Conservation (phyloP, 2,888 invertebrate species). For the Agapetus fuscipes region DNA sequence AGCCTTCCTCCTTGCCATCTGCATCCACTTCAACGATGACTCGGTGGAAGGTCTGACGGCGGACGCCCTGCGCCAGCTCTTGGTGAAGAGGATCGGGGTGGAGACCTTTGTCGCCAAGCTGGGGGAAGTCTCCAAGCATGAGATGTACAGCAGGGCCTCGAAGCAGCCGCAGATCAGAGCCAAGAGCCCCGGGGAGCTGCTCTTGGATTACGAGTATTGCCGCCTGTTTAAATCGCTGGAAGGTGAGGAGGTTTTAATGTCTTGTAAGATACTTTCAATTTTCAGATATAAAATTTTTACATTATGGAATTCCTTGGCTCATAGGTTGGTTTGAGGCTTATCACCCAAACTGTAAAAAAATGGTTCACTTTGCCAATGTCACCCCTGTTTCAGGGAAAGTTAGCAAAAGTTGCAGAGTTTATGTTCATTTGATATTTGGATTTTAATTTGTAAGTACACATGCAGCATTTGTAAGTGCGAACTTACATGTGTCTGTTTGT, state of each 20-base stretch:
- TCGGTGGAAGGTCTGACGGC: slow-evolving; percentile 65
- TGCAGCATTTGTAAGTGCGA: too few species aligned
- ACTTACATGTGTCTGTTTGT: too few species aligned
- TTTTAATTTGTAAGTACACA: too few species aligned
- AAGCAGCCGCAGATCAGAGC: slow-evolving; percentile 88
- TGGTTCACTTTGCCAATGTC: too few species aligned
- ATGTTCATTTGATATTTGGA: too few species aligned
- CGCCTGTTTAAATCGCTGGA: slow-evolving; percentile 77
- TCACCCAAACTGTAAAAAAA: too few species aligned
- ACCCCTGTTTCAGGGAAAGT: too few species aligned
- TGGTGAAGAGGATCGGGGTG: slow-evolving; percentile 82
- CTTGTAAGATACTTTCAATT: background rate
- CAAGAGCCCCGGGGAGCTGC: slow-evolving; percentile 63
- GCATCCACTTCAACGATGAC: slow-evolving; percentile 83
- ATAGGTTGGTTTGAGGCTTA: too few species aligned
- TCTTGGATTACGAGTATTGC: slow-evolving; percentile 94
- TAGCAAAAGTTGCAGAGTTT: too few species aligned
- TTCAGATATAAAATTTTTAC: slow-evolving; percentile 1
- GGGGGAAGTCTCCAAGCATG: slow-evolving; percentile 77
- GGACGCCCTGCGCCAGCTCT: slow-evolving; percentile 69
- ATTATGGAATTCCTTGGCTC: slow-evolving; percentile 3
- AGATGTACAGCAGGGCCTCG: slow-evolving; percentile 83
- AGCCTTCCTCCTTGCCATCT: slow-evolving; percentile 88
- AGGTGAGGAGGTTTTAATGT: slow-evolving; percentile 34
- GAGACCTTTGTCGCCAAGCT: slow-evolving; percentile 83